Percentiles rank a stretch among this genome's conserved stretches.
Evolutionary conservation across 2,113 vertebrate species (phyloP).

Genomic region (Hemiprocne comata): DNA sequence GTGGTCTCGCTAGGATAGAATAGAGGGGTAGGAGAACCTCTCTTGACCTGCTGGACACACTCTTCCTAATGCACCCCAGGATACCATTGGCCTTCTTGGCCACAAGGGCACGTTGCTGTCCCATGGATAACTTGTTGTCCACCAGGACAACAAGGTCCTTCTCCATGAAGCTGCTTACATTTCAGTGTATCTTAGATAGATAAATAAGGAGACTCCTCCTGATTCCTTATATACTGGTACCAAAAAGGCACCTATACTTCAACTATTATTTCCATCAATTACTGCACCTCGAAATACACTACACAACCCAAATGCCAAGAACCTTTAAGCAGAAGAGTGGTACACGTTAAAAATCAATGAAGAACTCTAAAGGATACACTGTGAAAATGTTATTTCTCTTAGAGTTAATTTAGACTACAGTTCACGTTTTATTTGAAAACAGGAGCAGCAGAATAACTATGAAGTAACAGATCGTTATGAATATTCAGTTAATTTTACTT

Average conservation of each 20-base stretch:
- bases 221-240: background rate
- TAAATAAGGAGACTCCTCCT: background rate
- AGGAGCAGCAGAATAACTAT: slow-evolving; percentile 70
- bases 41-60: too few species aligned
- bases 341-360: slow-evolving; percentile 24
- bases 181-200: background rate
- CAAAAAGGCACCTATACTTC: slow-evolving; percentile 13
- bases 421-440: slow-evolving; percentile 74
- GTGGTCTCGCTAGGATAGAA: too few species aligned
- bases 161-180: too few species aligned
- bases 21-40: too few species aligned
- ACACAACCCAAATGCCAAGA: slow-evolving; percentile 11
- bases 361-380: slow-evolving; percentile 52
- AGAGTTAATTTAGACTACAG: slow-evolving; percentile 70
- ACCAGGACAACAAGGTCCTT: too few species aligned
- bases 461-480: slow-evolving; percentile 79
- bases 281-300: slow-evolving; percentile 13
- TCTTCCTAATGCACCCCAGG: too few species aligned
- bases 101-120: too few species aligned
- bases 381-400: slow-evolving; percentile 66
- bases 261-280: slow-evolving; percentile 24
- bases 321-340: slow-evolving; percentile 3
- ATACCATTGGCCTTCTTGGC: too few species aligned
- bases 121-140: too few species aligned
- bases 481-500: slow-evolving; percentile 80